These are phyloP conservation scores for Trinorchestia longiramus DNA, from an alignment of 1,140 invertebrate species.

Conservation along the genomic window DNA sequence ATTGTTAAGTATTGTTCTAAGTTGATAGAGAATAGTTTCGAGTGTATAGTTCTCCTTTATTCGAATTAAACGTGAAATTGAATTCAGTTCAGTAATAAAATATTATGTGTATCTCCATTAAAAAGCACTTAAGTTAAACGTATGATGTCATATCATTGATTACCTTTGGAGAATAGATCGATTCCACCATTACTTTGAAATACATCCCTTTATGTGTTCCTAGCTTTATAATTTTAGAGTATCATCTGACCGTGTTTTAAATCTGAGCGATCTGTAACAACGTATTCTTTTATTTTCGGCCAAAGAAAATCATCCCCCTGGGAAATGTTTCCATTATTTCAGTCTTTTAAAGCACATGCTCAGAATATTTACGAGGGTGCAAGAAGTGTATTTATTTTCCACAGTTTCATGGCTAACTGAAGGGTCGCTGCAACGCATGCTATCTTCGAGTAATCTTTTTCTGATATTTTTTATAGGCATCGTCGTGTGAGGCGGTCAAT, in stretches of 20 bases:
- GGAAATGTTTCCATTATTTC: neutral
- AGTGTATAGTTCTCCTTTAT: neutral
- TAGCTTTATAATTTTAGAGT: neutral
- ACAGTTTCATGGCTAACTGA: neutral
- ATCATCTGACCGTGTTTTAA: neutral
- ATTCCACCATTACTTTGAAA: neutral
- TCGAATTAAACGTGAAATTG: neutral
- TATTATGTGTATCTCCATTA: neutral
- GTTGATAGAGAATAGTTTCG: neutral
- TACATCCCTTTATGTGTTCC: neutral
- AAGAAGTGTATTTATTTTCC: neutral
- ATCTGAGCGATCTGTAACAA: neutral
- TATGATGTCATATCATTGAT: neutral
- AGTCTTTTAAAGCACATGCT: neutral
- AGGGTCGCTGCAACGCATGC: no score
- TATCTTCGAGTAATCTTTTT: neutral
- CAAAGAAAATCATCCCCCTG: neutral
- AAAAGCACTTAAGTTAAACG: no score
- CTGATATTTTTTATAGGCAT: no score
- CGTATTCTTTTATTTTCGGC: neutral
- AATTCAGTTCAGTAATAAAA: neutral
- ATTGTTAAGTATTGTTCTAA: neutral
- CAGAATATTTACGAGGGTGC: neutral
- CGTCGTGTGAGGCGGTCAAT: neutral
- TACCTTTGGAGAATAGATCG: neutral